Evolutionary conservation across 1,140 invertebrate species (phyloP).

Genomic region (Frieseomelitta varia): DNA sequence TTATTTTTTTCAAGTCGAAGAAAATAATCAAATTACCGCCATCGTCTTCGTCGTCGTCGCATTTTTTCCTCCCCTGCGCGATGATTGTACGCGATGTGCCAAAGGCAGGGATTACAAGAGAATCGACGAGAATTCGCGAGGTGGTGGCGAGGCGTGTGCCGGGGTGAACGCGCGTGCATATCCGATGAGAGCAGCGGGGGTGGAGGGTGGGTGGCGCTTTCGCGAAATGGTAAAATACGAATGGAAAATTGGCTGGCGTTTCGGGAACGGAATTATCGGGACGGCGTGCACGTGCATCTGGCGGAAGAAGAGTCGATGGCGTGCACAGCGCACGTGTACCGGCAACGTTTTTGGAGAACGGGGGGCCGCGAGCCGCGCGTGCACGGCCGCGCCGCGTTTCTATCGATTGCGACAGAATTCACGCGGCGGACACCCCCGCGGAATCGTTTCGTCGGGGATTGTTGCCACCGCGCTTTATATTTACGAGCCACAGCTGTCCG

Average conservation of each 20-base stretch:
- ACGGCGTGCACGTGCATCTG: constrained; percentile 25
- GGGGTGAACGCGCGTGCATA: not conserved
- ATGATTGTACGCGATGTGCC: not conserved
- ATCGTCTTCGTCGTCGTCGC: not conserved
- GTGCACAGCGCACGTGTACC: not conserved
- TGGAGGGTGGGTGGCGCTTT: not conserved
- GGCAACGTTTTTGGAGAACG: not conserved
- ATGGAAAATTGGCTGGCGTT: constrained; percentile 38
- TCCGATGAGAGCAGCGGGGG: not conserved
- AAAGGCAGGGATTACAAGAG: not conserved
- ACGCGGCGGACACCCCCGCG: constrained; percentile 21
- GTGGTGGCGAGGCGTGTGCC: too few relatives aligned
- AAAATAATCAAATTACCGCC: constrained; percentile 18
- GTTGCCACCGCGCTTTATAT: constrained; percentile 37
- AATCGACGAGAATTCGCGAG: constrained; percentile 20
- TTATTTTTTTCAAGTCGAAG: not conserved
- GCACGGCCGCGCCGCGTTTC: not conserved
- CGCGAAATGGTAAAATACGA: constrained; percentile 42
- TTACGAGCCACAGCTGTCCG: constrained; percentile 52
- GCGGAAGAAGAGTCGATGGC: not conserved
- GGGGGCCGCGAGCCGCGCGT: not conserved
- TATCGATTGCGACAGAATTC: constrained; percentile 69
- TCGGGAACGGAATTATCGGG: constrained; percentile 30
- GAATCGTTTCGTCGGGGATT: constrained; percentile 23
- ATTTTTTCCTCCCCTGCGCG: too few relatives aligned